Evolutionary conservation across 2,113 vertebrate genomes (phyloP).

Genomic region (Clinocottus analis): DNA sequence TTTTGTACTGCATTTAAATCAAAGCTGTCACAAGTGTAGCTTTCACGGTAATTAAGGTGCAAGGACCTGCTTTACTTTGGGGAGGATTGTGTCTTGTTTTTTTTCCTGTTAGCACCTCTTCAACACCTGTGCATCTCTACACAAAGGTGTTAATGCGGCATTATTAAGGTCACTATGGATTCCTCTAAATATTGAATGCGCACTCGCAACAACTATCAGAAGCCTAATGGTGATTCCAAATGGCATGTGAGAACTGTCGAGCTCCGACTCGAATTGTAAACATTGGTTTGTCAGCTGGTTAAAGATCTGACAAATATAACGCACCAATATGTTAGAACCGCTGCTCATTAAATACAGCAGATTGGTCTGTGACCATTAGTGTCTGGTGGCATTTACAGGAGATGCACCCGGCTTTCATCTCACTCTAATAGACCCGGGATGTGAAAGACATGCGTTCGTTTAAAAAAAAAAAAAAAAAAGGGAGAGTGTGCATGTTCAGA

Average conservation of each 20-base stretch:
- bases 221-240: not conserved
- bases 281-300: not conserved
- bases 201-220: not conserved
- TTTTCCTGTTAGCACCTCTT: conserved; percentile 1
- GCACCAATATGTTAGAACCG: not conserved
- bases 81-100: not conserved
- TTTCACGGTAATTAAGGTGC: not conserved
- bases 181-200: not conserved
- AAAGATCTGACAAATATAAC: no score
- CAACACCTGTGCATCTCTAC: not conserved
- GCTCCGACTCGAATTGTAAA: not conserved
- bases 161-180: conserved; percentile 1
- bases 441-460: no score
- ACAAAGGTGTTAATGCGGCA: conserved; percentile 1
- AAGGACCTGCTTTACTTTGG: not conserved
- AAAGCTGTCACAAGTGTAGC: not conserved
- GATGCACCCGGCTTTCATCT: no score
- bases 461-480: no score
- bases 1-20: not conserved
- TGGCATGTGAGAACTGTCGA: not conserved
- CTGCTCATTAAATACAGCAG: no score
- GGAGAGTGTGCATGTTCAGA: no score
- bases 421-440: no score
- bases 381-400: no score
- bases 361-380: no score